Percentiles rank a stretch among this genome's conserved stretches.
Conservation (phyloP, 1,140 invertebrate species). For the Diorhabda elongata region DNA sequence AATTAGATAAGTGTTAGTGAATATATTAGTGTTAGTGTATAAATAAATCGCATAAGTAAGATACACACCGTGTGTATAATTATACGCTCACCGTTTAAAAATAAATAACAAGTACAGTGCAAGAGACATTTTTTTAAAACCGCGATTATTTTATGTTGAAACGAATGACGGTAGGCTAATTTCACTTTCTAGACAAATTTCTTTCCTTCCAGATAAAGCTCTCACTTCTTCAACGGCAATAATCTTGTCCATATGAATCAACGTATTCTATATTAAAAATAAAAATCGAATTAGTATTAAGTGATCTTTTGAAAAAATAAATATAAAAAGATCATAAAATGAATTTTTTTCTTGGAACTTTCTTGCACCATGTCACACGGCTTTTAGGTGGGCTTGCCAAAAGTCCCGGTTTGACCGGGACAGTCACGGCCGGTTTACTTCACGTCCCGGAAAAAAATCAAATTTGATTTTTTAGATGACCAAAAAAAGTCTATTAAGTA, state of each 20-base stretch:
- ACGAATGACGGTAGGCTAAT: too few relatives aligned
- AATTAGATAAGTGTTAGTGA: too few relatives aligned
- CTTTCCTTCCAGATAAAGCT: conserved; percentile 7
- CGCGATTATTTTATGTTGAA: too few relatives aligned
- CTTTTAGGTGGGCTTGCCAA: background rate
- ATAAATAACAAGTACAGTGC: too few relatives aligned
- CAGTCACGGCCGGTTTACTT: background rate
- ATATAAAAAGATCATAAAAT: background rate
- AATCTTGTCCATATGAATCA: conserved; percentile 17
- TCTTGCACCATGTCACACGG: background rate
- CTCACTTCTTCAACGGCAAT: conserved; percentile 14
- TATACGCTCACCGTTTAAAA: too few relatives aligned
- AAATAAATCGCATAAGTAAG: too few relatives aligned
- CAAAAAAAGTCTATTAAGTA: too few relatives aligned
- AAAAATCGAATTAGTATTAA: background rate
- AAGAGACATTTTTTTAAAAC: too few relatives aligned
- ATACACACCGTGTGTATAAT: too few relatives aligned
- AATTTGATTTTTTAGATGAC: too few relatives aligned
- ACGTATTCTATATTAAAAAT: conserved; percentile 12
- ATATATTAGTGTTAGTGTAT: too few relatives aligned
- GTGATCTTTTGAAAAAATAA: background rate
- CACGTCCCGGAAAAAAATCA: too few relatives aligned
- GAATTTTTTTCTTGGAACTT: background rate
- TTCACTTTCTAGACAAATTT: background rate
- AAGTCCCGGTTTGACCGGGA: background rate